These are phyloP conservation scores for Euproctis similis DNA, from an alignment of 2,888 invertebrate species.

Conservation along the genomic window DNA sequence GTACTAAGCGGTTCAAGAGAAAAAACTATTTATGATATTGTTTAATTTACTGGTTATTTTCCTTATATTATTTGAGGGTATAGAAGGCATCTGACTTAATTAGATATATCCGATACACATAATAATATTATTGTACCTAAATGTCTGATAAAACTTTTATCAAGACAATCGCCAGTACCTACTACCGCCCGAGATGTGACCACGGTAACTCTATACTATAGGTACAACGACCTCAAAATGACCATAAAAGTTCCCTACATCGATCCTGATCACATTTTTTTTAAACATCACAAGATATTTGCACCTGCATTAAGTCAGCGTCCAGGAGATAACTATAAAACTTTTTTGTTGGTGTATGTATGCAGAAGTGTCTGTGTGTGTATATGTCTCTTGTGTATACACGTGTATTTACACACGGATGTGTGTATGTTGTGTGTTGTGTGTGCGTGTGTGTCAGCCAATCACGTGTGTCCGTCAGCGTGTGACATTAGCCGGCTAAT, in stretches of 20 bases:
- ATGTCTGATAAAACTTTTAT: too few relatives aligned
- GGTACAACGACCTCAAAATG: constrained; percentile 13
- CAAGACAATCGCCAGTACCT: too few relatives aligned
- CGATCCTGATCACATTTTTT: constrained; percentile 23
- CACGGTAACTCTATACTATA: neutral
- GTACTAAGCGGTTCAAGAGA: too few relatives aligned
- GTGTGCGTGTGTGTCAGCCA: constrained; percentile 31
- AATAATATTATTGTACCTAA: too few relatives aligned
- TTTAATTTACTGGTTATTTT: too few relatives aligned
- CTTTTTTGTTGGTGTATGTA: constrained; percentile 33
- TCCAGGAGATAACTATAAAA: constrained; percentile 39
- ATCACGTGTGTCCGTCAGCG: constrained; percentile 42
- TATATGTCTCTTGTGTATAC: neutral
- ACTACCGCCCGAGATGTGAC: too few relatives aligned
- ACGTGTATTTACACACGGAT: neutral
- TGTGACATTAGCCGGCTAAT: constrained; percentile 54
- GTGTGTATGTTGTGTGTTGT: constrained; percentile 8
- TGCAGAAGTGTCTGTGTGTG: constrained; percentile 3
- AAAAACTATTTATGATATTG: too few relatives aligned
- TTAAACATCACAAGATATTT: constrained; percentile 18
- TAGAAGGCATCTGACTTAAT: too few relatives aligned
- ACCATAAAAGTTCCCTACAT: constrained; percentile 20
- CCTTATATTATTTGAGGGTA: too few relatives aligned
- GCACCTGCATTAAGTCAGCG: constrained; percentile 25
- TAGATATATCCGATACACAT: too few relatives aligned